These are phyloP conservation scores for Lepeophtheirus nordmannii DNA, from an alignment of 2,888 invertebrate species.

Conservation along the genomic window DNA sequence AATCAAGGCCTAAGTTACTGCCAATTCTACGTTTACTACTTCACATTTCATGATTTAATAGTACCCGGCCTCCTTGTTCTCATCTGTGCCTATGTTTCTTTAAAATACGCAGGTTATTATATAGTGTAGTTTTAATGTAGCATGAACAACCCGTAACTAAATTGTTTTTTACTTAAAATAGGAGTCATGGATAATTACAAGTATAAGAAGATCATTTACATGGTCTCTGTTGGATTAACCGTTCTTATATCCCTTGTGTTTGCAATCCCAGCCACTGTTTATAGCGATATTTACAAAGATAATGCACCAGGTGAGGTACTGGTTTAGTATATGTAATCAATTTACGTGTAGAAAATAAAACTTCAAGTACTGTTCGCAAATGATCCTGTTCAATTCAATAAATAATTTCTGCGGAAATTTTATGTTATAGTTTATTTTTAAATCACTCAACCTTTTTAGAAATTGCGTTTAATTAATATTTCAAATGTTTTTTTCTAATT, in stretches of 20 bases:
- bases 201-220: conserved; percentile 7
- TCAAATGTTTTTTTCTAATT: too few species aligned
- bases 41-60: conserved; percentile 13
- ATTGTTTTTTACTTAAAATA: not conserved
- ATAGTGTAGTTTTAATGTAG: not conserved
- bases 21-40: conserved; percentile 4
- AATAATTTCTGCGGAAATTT: too few species aligned
- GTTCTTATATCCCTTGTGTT: conserved; percentile 5
- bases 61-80: conserved; percentile 3
- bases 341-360: too few species aligned
- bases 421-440: too few species aligned
- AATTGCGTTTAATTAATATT: too few species aligned
- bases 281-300: conserved; percentile 8
- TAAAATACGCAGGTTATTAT: conserved; percentile 10
- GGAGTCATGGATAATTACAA: conserved; percentile 4
- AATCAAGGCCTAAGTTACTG: conserved; percentile 12
- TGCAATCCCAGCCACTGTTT: conserved; percentile 12
- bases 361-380: too few species aligned
- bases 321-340: not conserved
- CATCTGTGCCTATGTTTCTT: conserved; percentile 8
- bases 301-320: conserved; percentile 2
- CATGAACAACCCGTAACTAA: too few species aligned
- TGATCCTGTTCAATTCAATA: too few species aligned
- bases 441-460: too few species aligned
- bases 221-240: not conserved